Evolutionary conservation across 2,888 invertebrate species (phyloP), one percentile per base, ranked within the genome.

Genomic region (Macrophya alboannulata): DNA sequence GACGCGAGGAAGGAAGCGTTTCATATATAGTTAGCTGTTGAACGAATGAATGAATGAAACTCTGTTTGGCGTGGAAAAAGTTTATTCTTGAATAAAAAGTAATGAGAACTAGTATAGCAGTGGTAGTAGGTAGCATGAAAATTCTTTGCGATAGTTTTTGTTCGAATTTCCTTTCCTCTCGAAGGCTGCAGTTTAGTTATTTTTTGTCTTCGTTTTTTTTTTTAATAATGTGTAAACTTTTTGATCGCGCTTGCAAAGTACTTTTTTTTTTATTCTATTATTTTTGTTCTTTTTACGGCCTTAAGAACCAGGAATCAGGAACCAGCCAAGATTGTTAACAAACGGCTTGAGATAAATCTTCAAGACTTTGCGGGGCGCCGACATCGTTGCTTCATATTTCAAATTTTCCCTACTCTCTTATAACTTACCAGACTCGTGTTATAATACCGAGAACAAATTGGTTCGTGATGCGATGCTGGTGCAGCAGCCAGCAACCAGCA

Each of bases 381-480:
- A 62, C 81, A 40, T 81, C 62, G 59, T 21, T 81, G 81, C 81
- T 81, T 81, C 81, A 81, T 81, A 81, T 81, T 81, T 81, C 81
- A 81, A 81, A 81, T 81, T 81, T 81, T 5, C 81, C 59, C 1
- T 31, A 1, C 31, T 31, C 31, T 81, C 62, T 51, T 77, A 51
- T 77, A 25, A 25, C 43, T 4, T 43, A 62, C 77, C 40, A 21
- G 55, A 17, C 37, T 77, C 31, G 77, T 45, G 43, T 43, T 43
- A 74, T 74, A 74, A 45, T 45, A 74, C 21, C 31, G 43, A 40
- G 21, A 81, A 59, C 40, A 81, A 81, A 59, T 81, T 62, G 59
- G 81, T 81, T 62, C 81, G 81, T 81, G 62, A 59, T 59, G 81
- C 37, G 37, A 40, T 81, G 25, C 62, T 10, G 59, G n/a, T 81